phyloP scores from a whole-genome alignment of 92 coral and sea anemone genomes.

The Heteractis magnifica region DNA sequence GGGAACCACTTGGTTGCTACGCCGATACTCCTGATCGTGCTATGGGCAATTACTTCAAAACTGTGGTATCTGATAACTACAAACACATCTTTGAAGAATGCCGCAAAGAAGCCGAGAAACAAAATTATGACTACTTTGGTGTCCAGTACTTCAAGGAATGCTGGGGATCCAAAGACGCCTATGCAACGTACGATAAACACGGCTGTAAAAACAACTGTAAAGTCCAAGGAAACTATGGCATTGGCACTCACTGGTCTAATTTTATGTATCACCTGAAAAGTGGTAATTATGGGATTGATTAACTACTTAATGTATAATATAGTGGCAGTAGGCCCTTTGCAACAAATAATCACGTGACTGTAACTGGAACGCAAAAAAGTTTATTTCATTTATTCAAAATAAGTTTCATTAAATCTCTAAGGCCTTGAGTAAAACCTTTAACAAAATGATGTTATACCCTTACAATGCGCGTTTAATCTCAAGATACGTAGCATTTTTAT shows the following conservation, averaged over 20 bases:
- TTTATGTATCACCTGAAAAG: slow-evolving; percentile 17
- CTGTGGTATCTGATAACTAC: slow-evolving; percentile 12
- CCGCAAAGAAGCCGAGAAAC: slow-evolving; percentile 25
- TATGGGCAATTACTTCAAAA: slow-evolving; percentile 32
- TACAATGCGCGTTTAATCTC: too few species aligned
- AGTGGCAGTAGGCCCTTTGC: background rate
- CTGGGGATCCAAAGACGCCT: slow-evolving; percentile 29
- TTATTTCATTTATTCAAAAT: too few species aligned
- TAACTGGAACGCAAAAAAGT: too few species aligned
- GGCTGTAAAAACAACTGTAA: slow-evolving; percentile 35
- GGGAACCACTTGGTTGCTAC: slow-evolving; percentile 34
- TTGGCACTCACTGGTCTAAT: slow-evolving; percentile 18
- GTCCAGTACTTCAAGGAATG: slow-evolving; percentile 23
- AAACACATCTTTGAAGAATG: slow-evolving; percentile 9
- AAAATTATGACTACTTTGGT: slow-evolving; percentile 24
- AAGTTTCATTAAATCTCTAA: too few species aligned
- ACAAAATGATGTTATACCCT: too few species aligned
- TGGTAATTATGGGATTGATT: background rate
- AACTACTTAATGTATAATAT: background rate
- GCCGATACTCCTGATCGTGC: slow-evolving; percentile 13
- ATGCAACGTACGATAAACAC: slow-evolving; percentile 21
- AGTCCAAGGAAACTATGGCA: slow-evolving; percentile 12
- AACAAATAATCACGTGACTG: background rate
- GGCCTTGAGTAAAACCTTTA: too few species aligned
- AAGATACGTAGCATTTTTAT: too few species aligned